Conservation (phyloP, 2,113 vertebrate genomes). For the Bos indicus region DNA sequence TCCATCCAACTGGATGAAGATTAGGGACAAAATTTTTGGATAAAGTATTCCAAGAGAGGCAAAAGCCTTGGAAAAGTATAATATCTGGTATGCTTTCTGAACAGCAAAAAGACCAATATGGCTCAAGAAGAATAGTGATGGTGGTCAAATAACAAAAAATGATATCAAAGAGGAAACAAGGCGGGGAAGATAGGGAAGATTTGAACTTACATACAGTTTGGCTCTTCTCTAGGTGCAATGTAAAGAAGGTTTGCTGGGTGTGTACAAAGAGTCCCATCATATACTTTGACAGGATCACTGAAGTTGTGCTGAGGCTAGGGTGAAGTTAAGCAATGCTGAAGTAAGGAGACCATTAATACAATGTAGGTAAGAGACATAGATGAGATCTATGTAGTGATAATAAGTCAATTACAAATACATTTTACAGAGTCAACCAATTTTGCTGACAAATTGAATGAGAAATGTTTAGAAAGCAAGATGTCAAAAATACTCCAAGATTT, state of each 20-base stretch:
- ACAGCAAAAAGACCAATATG: neutral
- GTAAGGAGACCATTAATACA: neutral
- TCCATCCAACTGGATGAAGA: neutral
- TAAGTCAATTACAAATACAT: neutral
- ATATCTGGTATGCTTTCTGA: neutral
- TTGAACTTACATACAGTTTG: neutral
- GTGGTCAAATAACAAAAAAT: neutral
- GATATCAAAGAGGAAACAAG: neutral
- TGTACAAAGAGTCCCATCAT: neutral
- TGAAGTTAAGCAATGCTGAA: neutral
- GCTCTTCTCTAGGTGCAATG: neutral
- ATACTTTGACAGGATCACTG: neutral
- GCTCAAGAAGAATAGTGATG: neutral
- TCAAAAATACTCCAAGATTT: neutral
- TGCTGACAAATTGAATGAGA: neutral
- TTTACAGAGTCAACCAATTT: neutral
- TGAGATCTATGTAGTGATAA: neutral
- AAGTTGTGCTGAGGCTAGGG: neutral
- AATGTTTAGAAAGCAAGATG: neutral
- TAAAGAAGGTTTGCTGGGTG: neutral
- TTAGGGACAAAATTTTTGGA: neutral
- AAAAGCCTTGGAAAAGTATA: neutral
- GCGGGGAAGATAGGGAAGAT: neutral
- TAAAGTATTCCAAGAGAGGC: neutral
- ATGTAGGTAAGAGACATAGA: neutral